Evolutionary conservation across 2,113 vertebrate species (phyloP).

Genomic region (Bothrops jararaca): DNA sequence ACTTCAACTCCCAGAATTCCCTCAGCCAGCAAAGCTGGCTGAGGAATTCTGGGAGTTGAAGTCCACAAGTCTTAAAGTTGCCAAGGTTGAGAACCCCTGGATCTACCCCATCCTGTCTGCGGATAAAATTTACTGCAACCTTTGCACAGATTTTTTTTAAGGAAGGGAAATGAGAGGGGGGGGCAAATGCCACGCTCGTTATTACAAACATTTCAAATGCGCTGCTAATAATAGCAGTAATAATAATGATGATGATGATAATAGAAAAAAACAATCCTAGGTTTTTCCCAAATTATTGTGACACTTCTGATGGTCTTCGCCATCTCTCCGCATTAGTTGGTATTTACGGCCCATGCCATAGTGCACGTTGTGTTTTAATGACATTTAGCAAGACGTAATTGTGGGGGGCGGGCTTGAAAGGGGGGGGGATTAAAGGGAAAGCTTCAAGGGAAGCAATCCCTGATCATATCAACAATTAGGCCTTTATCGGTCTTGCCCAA

Average conservation of each 20-base stretch:
- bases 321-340: constrained; percentile 21
- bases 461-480: constrained; percentile 73
- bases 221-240: constrained; percentile 8
- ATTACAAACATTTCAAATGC: constrained; percentile 21
- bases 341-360: constrained; percentile 33
- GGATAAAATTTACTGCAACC: background rate
- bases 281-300: constrained; percentile 20
- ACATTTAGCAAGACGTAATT: constrained; percentile 26
- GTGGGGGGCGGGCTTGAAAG: background rate
- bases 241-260: background rate
- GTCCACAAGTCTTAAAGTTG: no score
- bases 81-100: no score
- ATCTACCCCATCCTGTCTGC: background rate
- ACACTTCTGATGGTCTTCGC: constrained; percentile 10
- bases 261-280: constrained; percentile 33
- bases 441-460: constrained; percentile 47
- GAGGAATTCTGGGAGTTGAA: no score
- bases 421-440: background rate
- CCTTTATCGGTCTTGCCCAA: constrained; percentile 55
- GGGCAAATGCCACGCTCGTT: background rate
- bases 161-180: background rate
- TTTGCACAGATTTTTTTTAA: background rate
- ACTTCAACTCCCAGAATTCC: no score
- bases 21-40: no score
- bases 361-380: background rate